Evolutionary conservation across 2,888 invertebrate species (phyloP), one percentile per base, ranked within the genome.

Genomic region (Leucophenga montana): DNA sequence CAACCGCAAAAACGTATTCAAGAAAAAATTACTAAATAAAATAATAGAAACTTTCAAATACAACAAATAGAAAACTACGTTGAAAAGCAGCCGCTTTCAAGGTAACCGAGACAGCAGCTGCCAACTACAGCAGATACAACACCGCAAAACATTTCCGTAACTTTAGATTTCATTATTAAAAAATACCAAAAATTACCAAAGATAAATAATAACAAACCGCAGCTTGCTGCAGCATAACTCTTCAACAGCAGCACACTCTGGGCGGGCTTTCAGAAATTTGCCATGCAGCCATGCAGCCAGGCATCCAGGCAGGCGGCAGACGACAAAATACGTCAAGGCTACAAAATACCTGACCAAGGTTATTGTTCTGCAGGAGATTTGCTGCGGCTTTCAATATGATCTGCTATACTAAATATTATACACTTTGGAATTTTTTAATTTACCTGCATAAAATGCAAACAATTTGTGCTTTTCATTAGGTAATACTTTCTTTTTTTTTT

Each of bases 401-500:
- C 70, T 39, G 57, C 27, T 67, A 14, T 56, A 50, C 27, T 22
- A 16, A 14, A 14, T 64, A 46, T 39, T 22, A 22, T 22, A 22
- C 39, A 73, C 72, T 69, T 70, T 67, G 81, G 82, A 78, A 81
- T 81, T 81, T 80, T 81, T 81, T 80, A 83, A 83, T 83, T 83
- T 82, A 74, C 76, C 73, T 74, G 73, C 6, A 48, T 39, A 73
- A 74, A 82, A 82, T 80, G 79, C 82, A 81, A 81, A 81, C 83
- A 82, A 83, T 83, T 81, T 82, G 82, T 77, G 82, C 78, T 78
- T 83, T 81, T 83, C 83, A 81, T 81, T 81, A 81, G 82, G 76
- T 83, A 74, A 78, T 74, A 73, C 75, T 76, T n/a, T 44, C n/a
- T 22, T 39, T 33, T 67, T 61, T 72, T 73, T 62, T 13, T 54